phyloP scores from a whole-genome alignment of 2,113 vertebrate species.

The Cathartes aura region DNA sequence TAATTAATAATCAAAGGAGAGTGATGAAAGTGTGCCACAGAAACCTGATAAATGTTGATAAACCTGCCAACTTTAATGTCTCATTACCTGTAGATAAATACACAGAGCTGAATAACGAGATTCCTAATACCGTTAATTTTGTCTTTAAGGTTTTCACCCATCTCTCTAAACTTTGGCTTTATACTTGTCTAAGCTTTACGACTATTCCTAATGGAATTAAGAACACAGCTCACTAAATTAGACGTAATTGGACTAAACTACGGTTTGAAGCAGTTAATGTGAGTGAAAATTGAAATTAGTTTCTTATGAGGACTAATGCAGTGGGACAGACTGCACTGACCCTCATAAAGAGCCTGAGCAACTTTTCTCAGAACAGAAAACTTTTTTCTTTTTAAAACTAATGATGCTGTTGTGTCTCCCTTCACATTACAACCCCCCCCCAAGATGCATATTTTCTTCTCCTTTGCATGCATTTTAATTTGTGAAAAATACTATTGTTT shows the following conservation, averaged over 20 bases:
- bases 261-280: conserved; percentile 35
- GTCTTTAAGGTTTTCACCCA: neutral
- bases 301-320: conserved; percentile 43
- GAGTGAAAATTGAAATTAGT: conserved; percentile 48
- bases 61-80: neutral
- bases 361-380: neutral
- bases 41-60: neutral
- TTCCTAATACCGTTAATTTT: neutral
- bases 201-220: neutral
- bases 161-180: neutral
- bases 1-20: neutral
- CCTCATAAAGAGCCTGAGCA: neutral
- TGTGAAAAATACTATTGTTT: neutral
- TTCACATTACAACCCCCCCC: neutral
- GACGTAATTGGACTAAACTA: conserved; percentile 49
- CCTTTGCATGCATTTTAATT: neutral
- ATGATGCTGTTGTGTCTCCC: neutral
- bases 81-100: neutral
- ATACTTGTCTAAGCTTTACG: conserved; percentile 17
- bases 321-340: conserved; percentile 44
- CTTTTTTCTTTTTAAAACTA: neutral
- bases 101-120: neutral
- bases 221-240: conserved; percentile 17
- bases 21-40: neutral
- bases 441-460: neutral